phyloP scores from a whole-genome alignment of 2,113 vertebrate genomes.

The Hiodon alosoides region DNA sequence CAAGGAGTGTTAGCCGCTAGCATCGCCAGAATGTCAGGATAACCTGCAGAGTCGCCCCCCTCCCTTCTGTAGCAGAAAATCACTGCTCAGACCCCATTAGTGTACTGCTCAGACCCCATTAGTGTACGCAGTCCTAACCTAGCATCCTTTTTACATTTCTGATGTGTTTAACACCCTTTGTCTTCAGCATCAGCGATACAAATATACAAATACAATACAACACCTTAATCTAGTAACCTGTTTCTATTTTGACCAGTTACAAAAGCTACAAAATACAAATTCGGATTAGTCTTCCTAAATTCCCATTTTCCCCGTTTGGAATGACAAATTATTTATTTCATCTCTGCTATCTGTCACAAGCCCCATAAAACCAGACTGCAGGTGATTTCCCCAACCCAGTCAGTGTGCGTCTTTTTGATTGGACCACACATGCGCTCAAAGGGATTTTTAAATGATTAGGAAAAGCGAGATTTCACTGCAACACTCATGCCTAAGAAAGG shows the following conservation, averaged over 20 bases:
- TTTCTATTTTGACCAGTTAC: too few relatives aligned
- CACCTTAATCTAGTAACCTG: too few relatives aligned
- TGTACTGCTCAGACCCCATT: too few relatives aligned
- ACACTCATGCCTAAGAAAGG: not conserved
- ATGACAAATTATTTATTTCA: too few relatives aligned
- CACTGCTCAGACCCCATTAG: constrained; percentile 6
- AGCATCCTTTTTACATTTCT: not conserved
- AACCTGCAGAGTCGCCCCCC: not conserved
- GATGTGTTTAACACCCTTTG: constrained; percentile 18
- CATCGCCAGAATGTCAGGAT: not conserved
- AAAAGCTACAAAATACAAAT: too few relatives aligned
- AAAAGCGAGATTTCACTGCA: not conserved
- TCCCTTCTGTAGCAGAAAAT: not conserved
- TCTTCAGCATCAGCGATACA: constrained; percentile 20
- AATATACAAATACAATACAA: constrained; percentile 6
- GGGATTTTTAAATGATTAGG: not conserved
- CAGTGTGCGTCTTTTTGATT: too few relatives aligned
- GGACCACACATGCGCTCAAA: too few relatives aligned
- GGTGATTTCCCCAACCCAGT: too few relatives aligned
- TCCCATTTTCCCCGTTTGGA: not conserved
- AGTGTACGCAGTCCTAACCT: constrained; percentile 16
- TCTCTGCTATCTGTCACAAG: too few relatives aligned
- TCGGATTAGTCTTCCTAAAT: too few relatives aligned
- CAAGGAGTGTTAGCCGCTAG: too few relatives aligned
- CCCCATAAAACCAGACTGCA: too few relatives aligned